Percentiles rank a stretch among this genome's conserved stretches.
phyloP scores from a whole-genome alignment of 2,888 invertebrate species.

The Bombylius major region DNA sequence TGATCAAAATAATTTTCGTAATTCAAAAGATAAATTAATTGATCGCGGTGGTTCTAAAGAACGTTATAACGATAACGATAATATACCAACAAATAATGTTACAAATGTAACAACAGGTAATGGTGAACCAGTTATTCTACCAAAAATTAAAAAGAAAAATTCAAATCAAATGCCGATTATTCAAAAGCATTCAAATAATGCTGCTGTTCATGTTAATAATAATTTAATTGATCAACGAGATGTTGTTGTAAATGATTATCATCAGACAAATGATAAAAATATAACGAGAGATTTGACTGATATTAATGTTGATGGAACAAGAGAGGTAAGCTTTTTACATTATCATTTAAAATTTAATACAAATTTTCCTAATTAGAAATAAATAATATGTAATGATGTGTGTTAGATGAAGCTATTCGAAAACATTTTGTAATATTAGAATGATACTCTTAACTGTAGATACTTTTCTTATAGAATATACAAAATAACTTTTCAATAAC shows the following conservation, averaged over 20 bases:
- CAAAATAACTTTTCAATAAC: no score
- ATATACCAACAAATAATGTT: slow-evolving; percentile 38
- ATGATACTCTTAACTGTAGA: no score
- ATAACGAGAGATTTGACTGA: slow-evolving; percentile 7
- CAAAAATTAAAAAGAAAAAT: slow-evolving; percentile 27
- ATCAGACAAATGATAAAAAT: slow-evolving; percentile 4
- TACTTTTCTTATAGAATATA: no score
- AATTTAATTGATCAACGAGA: slow-evolving; percentile 15
- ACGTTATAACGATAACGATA: slow-evolving; percentile 7
- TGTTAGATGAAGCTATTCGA: no score
- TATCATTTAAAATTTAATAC: not conserved
- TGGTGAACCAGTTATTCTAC: slow-evolving; percentile 8
- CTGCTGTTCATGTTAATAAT: slow-evolving; percentile 13
- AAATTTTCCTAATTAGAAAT: no score
- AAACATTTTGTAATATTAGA: no score
- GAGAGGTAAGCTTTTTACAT: slow-evolving; percentile 11
- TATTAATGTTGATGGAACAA: slow-evolving; percentile 13
- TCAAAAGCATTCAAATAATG: slow-evolving; percentile 15
- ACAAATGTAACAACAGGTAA: not conserved
- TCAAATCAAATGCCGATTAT: slow-evolving; percentile 22
- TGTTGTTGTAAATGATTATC: slow-evolving; percentile 3
- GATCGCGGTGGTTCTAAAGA: slow-evolving; percentile 3
- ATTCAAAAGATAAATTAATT: slow-evolving; percentile 17
- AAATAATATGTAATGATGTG: no score
- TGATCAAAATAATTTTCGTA: slow-evolving; percentile 27